Evolutionary conservation across 2,888 invertebrate species (phyloP), one percentile per base, ranked within the genome.

Genomic region (Tethea ocularis): DNA sequence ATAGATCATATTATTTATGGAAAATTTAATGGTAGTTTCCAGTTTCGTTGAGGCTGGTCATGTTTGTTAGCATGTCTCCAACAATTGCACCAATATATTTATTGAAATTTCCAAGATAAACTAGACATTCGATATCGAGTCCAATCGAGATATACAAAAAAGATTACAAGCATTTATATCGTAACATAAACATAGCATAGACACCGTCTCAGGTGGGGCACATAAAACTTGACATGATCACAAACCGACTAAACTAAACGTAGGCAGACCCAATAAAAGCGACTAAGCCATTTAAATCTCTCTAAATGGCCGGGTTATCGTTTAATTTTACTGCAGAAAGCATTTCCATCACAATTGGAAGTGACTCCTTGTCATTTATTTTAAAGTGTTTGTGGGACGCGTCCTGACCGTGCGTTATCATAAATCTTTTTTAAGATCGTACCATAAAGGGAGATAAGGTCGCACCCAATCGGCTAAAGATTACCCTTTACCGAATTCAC

Each of bases 261-360:
- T 84, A 86, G 83, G 81, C 75, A 82, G 84, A 77, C 69, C 83
- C 87, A 86, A 91, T 91, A 91, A 92, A 91, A 87, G 69, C 64
- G 71, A 74, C 84, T 89, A 85, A 88, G 84, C 89, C 84, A 87
- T 88, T 92, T 90, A 91, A 91, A 91, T 88, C 88, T 86, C 87
- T 83, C 90, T 89, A 90, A 92, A 91, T 89, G 91, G 85, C 88
- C 78, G 87, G 81, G 88, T 91, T 92, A 92, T 92, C 88, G 91
- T 93, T 91, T 92, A 91, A 91, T 92, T 93, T 92, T 91, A 93
- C 91, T 92, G 91, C 92, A 91, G 89, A 91, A 88, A 91, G 87
- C 88, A 90, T 92, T 92, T 91, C 92, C 91, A 92, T 93, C 89
- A 93, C 93, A 92, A 92, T 91, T 89, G 89, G 89, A 88, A 86